Evolutionary conservation across 2,113 vertebrate genomes (phyloP).

Genomic region (Galbula dea): DNA sequence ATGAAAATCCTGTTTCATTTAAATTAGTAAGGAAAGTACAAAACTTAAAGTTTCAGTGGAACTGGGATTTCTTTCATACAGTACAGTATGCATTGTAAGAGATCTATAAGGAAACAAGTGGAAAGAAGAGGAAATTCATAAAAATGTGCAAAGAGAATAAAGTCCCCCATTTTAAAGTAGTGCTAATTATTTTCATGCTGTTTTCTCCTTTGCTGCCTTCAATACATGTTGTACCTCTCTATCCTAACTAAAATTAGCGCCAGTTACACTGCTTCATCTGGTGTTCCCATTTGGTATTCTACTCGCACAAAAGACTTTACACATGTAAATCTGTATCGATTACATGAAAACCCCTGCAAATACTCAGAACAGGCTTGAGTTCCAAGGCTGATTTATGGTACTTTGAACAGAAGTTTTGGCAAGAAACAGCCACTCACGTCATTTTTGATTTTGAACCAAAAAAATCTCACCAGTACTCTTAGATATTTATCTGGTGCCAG

Average conservation of each 20-base stretch:
- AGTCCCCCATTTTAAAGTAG: not conserved
- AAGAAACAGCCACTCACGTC: not conserved
- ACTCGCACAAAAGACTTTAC: not conserved
- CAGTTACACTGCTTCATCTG: not conserved
- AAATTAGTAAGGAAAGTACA: not conserved
- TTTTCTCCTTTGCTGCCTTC: not conserved
- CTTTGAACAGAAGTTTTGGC: not conserved
- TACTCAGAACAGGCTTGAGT: not conserved
- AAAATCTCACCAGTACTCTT: not conserved
- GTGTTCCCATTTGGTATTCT: not conserved
- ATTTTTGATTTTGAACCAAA: conserved; percentile 3
- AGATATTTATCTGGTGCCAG: conserved; percentile 39
- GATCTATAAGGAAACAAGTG: not conserved
- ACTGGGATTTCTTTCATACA: not conserved
- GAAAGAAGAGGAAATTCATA: not conserved
- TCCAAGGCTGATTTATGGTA: not conserved
- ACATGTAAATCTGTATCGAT: not conserved
- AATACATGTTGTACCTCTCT: not conserved
- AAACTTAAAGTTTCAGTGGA: not conserved
- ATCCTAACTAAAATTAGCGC: not conserved
- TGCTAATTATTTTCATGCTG: conserved; percentile 16
- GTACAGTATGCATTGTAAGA: not conserved
- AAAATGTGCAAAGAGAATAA: not conserved
- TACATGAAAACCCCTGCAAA: not conserved
- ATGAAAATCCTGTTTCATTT: not conserved